Evolutionary conservation across 2,113 vertebrate genomes (phyloP).

Genomic region (Phycodurus eques): DNA sequence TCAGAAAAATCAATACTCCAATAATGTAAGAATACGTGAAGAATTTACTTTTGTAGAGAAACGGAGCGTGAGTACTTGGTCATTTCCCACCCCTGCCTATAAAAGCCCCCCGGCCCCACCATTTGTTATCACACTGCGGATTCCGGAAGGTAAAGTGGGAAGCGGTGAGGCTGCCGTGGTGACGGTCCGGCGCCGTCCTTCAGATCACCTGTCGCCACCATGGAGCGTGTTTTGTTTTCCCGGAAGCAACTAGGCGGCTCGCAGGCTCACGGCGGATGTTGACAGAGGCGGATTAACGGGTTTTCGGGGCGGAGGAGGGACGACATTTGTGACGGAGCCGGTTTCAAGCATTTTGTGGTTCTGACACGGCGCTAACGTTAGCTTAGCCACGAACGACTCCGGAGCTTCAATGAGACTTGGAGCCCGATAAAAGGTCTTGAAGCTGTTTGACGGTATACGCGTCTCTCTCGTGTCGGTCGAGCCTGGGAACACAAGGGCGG

Average conservation of each 20-base stretch:
- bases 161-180: background rate
- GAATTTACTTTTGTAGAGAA: no score
- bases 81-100: no score
- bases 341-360: background rate
- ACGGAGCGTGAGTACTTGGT: no score
- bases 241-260: background rate
- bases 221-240: background rate
- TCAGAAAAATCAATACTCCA: no score
- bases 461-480: background rate
- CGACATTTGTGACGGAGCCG: conserved; percentile 1
- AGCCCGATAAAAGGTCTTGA: conserved; percentile 1
- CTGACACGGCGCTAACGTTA: conserved; percentile 6
- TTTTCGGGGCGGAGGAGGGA: background rate
- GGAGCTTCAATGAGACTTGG: background rate
- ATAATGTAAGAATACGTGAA: no score
- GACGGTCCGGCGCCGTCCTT: background rate
- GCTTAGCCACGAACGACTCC: background rate
- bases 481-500: background rate
- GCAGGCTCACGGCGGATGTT: background rate
- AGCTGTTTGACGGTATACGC: background rate
- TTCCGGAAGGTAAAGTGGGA: background rate
- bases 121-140: background rate
- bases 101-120: no score
- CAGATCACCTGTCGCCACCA: conserved; percentile 6
- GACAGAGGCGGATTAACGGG: conserved; percentile 34